Evolutionary conservation across 2,888 invertebrate species (phyloP).

Genomic region (Limenitis camilla): DNA sequence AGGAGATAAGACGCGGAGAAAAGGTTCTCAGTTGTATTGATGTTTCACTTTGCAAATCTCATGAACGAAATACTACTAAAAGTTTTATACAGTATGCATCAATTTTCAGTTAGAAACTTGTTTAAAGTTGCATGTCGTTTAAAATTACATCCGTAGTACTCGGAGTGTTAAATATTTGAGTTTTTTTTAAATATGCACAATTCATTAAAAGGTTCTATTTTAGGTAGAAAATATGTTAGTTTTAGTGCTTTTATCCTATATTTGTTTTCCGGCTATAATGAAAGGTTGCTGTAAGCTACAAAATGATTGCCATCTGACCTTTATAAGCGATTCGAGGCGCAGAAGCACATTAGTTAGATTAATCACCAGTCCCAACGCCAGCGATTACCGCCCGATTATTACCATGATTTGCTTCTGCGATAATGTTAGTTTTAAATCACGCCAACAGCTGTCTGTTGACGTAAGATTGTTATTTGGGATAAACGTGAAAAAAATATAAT

Average conservation of each 20-base stretch:
- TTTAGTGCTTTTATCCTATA: background rate
- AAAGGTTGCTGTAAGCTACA: conserved; percentile 2
- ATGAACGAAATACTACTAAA: too few relatives aligned
- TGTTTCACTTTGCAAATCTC: too few relatives aligned
- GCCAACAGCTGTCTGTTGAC: conserved; percentile 4
- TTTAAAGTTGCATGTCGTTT: background rate
- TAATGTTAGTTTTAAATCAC: conserved; percentile 9
- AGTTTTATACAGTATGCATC: too few relatives aligned
- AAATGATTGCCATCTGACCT: conserved; percentile 20
- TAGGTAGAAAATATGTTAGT: too few relatives aligned
- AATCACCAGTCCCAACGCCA: conserved; percentile 14
- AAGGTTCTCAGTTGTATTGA: too few relatives aligned
- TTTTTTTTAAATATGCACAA: too few relatives aligned
- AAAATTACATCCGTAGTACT: background rate
- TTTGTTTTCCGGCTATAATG: background rate
- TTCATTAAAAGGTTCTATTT: too few relatives aligned
- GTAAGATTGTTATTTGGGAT: too few relatives aligned
- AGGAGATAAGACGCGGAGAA: too few relatives aligned
- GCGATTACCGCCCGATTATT: conserved; percentile 18
- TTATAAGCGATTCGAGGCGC: conserved; percentile 8
- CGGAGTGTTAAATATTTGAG: background rate
- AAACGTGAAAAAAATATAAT: too few relatives aligned
- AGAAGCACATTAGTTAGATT: conserved; percentile 19
- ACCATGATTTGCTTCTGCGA: conserved; percentile 8
- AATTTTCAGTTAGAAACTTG: too few relatives aligned